Evolutionary conservation across 53 echinoderm and acorn worm species (phyloP).

Genomic region (Henricia sp.): DNA sequence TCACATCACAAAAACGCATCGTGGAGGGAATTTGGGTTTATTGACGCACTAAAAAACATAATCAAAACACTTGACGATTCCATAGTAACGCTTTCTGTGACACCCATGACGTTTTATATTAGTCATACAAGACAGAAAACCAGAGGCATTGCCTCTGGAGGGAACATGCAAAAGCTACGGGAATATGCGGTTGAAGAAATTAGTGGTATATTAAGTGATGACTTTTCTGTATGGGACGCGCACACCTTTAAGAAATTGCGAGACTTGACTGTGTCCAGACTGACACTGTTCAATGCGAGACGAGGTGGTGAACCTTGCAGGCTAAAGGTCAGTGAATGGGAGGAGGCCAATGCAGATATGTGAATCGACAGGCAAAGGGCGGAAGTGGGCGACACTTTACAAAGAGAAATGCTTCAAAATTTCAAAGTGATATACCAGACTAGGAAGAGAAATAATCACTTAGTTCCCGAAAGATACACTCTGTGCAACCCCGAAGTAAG

Average conservation of each 20-base stretch:
- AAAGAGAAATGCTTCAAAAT: conserved; percentile 10
- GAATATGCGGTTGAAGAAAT: conserved; percentile 48
- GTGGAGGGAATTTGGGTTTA: no score
- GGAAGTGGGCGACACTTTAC: no score
- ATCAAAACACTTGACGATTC: no score
- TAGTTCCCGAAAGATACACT: no score
- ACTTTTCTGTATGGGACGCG: conserved; percentile 26
- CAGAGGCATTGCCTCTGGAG: conserved; percentile 71
- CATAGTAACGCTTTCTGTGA: no score
- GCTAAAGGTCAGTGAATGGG: conserved; percentile 41
- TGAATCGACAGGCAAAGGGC: conserved; percentile 42
- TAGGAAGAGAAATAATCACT: conserved; percentile 68
- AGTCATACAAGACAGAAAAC: no score
- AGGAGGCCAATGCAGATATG: conserved; percentile 21
- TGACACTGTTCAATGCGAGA: conserved; percentile 75
- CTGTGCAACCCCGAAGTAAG: conserved; percentile 31
- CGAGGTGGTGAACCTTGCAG: conserved; percentile 62
- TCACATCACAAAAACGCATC: no score
- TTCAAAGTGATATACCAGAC: conserved; percentile 77
- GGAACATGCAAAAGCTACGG: conserved; percentile 62
- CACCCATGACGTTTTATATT: no score
- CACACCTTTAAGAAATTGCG: conserved; percentile 51
- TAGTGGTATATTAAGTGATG: conserved; percentile 35
- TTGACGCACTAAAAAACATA: no score
- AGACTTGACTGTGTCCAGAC: conserved; percentile 49